A percentile compares a stretch with the other conserved stretches of the same genome.
phyloP scores from a whole-genome alignment of 2,888 invertebrate species.

The Melinopterus prodromus region DNA sequence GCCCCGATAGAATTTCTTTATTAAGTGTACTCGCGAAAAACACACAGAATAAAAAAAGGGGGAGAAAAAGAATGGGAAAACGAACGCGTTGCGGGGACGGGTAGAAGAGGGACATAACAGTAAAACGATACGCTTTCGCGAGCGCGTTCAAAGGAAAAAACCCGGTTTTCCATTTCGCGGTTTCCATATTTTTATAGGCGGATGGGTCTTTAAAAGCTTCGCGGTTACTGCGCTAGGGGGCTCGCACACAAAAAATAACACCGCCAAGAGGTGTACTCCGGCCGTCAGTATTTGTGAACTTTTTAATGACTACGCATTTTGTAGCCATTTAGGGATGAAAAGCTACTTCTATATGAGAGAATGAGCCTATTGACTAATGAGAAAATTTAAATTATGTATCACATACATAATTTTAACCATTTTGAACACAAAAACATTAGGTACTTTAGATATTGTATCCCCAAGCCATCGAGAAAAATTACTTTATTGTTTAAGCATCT shows the following conservation, averaged over 20 bases:
- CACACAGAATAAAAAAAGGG: constrained; percentile 14
- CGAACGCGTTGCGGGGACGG: constrained; percentile 7
- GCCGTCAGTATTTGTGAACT: constrained; percentile 7
- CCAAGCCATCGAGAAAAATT: too few species aligned
- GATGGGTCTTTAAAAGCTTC: constrained; percentile 21
- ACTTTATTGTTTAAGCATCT: too few species aligned
- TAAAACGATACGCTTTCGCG: constrained; percentile 4
- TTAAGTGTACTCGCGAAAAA: constrained; percentile 23
- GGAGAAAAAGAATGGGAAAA: constrained; percentile 10
- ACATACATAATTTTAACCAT: too few species aligned
- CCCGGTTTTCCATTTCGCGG: constrained; percentile 19
- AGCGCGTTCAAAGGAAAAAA: constrained; percentile 23
- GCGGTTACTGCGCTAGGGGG: background rate
- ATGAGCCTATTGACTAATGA: too few species aligned
- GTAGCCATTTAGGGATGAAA: too few species aligned
- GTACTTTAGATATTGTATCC: too few species aligned
- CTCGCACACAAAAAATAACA: constrained; percentile 13
- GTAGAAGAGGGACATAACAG: constrained; percentile 18
- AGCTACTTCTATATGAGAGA: too few species aligned
- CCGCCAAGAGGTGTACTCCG: background rate
- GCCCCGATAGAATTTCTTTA: constrained; percentile 26
- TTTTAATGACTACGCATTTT: background rate
- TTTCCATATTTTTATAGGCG: constrained; percentile 20
- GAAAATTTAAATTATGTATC: too few species aligned
- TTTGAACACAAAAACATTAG: too few species aligned